Percentiles rank a stretch among this genome's conserved stretches.
phyloP scores from a whole-genome alignment of 2,888 invertebrate species.

The Diploptera punctata region DNA sequence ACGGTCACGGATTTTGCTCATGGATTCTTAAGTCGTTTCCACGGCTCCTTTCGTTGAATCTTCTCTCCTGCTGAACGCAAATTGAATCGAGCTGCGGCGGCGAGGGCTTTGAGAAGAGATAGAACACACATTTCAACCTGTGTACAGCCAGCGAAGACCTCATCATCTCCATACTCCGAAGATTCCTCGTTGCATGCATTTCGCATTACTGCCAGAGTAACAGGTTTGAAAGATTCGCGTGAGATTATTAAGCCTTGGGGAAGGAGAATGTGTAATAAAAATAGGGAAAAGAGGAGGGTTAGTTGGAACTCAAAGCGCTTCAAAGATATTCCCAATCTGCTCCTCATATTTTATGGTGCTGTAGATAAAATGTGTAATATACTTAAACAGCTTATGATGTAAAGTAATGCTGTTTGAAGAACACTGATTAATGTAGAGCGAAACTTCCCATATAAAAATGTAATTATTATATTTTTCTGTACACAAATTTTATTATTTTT shows the following conservation, averaged over 20 bases:
- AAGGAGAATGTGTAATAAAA: neutral
- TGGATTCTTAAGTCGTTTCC: conserved; percentile 27
- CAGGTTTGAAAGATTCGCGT: neutral
- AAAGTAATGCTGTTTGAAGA: no score
- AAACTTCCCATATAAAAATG: no score
- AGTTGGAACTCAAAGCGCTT: conserved; percentile 51
- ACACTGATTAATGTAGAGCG: no score
- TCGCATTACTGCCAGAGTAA: neutral
- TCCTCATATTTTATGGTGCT: neutral
- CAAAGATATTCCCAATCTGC: conserved; percentile 55
- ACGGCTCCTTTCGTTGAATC: conserved; percentile 9
- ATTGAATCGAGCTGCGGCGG: conserved; percentile 28
- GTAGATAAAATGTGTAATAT: no score
- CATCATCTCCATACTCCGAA: neutral
- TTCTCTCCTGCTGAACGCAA: conserved; percentile 22
- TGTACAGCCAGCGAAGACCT: neutral
- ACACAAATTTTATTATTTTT: no score
- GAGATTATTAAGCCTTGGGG: neutral
- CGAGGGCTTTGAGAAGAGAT: conserved; percentile 26
- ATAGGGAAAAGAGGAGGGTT: neutral
- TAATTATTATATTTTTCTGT: no score
- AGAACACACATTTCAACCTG: conserved; percentile 18
- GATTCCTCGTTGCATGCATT: neutral
- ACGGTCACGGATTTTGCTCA: conserved; percentile 30
- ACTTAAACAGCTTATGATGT: neutral